Conservation (phyloP, 2,888 invertebrate species). For the Diaprepes abbreviatus region DNA sequence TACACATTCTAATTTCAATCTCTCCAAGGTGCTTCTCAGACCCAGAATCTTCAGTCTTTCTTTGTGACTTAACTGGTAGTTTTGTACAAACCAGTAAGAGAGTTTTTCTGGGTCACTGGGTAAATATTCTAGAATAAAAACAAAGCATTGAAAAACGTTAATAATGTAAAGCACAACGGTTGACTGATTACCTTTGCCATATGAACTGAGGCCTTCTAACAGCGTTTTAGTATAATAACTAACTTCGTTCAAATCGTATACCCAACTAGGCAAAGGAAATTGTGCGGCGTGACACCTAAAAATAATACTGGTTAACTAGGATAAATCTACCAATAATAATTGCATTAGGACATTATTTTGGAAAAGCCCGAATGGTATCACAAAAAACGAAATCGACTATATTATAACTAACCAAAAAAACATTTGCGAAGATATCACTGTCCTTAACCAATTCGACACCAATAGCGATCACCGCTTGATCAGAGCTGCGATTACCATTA, state of each 20-base stretch:
- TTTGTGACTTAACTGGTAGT: constrained; percentile 78
- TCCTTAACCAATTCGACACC: too few relatives aligned
- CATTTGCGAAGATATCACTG: too few relatives aligned
- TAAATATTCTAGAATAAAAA: constrained; percentile 67
- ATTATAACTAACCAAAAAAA: too few relatives aligned
- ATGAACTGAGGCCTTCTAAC: constrained; percentile 58
- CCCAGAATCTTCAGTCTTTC: constrained; percentile 75
- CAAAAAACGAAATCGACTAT: too few relatives aligned
- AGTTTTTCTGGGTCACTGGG: constrained; percentile 78
- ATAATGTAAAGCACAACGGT: neutral
- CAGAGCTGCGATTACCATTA: too few relatives aligned
- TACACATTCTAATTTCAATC: constrained; percentile 73
- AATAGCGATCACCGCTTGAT: too few relatives aligned
- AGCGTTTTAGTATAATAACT: constrained; percentile 61
- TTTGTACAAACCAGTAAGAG: constrained; percentile 86
- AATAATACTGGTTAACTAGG: constrained; percentile 1
- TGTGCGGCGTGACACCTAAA: constrained; percentile 63
- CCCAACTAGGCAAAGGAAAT: constrained; percentile 61
- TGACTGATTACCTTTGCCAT: constrained; percentile 59
- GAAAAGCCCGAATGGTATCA: too few relatives aligned
- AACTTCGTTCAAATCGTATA: constrained; percentile 64
- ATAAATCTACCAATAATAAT: too few relatives aligned
- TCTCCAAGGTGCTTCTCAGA: constrained; percentile 77
- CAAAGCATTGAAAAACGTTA: neutral
- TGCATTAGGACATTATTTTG: too few relatives aligned